These are phyloP conservation scores for Neomorphus geoffroyi DNA, from an alignment of 2,797 vertebrate genomes.

Conservation along the genomic window DNA sequence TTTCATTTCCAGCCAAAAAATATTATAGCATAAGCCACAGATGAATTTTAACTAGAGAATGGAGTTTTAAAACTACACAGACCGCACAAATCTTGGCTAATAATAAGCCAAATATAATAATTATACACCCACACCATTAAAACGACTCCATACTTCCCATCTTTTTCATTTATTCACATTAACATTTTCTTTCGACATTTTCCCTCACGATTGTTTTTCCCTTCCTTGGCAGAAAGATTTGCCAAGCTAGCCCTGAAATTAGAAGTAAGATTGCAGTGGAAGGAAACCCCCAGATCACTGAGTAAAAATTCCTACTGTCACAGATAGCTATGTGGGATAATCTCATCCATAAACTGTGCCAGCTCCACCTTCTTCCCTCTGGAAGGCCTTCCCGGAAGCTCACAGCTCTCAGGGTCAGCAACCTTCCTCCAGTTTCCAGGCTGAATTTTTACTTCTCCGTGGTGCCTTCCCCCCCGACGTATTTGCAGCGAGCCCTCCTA, in stretches of 20 bases:
- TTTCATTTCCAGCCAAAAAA: slow-evolving; percentile 13
- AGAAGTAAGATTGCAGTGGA: not conserved
- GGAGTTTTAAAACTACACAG: not conserved
- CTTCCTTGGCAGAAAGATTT: not conserved
- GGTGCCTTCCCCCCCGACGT: not conserved
- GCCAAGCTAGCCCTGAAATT: not conserved
- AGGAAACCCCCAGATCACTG: not conserved
- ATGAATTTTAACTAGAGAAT: not conserved
- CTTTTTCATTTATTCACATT: not conserved
- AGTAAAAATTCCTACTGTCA: not conserved
- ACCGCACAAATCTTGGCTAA: not conserved
- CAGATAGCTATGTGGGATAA: not conserved
- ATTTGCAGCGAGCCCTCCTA: not conserved
- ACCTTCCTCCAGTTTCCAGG: not conserved
- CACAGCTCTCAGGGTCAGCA: not conserved
- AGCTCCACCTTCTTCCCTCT: not conserved
- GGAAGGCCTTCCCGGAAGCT: not conserved
- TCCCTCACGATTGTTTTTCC: not conserved
- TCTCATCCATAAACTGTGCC: not conserved
- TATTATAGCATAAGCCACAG: not conserved
- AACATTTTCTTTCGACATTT: not conserved
- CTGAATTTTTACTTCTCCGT: not conserved
- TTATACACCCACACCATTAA: not conserved
- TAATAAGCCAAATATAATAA: not conserved
- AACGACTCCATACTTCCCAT: not conserved